These are phyloP conservation scores for Coccyzus lansbergi DNA, from an alignment of 2,797 vertebrate species.

Conservation along the genomic window DNA sequence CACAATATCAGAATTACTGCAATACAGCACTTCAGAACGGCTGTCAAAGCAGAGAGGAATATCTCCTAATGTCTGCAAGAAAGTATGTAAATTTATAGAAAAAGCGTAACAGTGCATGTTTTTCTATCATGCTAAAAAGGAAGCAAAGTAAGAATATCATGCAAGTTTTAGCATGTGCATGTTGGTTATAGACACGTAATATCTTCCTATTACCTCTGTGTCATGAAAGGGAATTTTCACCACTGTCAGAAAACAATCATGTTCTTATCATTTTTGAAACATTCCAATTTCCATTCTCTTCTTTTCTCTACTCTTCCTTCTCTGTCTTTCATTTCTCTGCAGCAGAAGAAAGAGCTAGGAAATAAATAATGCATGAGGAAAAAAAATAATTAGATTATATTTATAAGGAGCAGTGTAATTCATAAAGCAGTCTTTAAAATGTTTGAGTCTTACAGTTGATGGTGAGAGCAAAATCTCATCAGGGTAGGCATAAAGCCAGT, in stretches of 20 bases:
- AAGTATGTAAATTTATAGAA: background rate
- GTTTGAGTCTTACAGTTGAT: constrained; percentile 3
- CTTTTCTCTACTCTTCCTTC: background rate
- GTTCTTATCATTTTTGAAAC: background rate
- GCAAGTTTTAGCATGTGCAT: background rate
- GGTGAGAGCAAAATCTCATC: constrained; percentile 1
- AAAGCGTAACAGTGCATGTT: rapidly evolving
- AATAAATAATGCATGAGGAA: constrained; percentile 49
- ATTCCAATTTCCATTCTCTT: background rate
- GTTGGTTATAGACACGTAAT: background rate
- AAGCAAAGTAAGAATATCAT: background rate
- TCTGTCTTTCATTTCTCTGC: background rate
- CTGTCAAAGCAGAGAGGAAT: background rate
- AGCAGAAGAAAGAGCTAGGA: background rate
- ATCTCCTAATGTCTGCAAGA: background rate
- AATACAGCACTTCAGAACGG: background rate
- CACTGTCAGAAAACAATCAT: background rate
- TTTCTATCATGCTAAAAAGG: background rate
- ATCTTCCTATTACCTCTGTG: background rate
- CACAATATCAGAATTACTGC: background rate
- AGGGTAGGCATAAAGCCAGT: constrained; percentile 1
- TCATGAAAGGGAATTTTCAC: background rate
- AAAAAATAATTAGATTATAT: constrained; percentile 12
- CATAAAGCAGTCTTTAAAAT: constrained; percentile 32
- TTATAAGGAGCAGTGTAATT: constrained; percentile 56